phyloP scores from a whole-genome alignment of 2,113 vertebrate genomes.

The Vombatus ursinus region DNA sequence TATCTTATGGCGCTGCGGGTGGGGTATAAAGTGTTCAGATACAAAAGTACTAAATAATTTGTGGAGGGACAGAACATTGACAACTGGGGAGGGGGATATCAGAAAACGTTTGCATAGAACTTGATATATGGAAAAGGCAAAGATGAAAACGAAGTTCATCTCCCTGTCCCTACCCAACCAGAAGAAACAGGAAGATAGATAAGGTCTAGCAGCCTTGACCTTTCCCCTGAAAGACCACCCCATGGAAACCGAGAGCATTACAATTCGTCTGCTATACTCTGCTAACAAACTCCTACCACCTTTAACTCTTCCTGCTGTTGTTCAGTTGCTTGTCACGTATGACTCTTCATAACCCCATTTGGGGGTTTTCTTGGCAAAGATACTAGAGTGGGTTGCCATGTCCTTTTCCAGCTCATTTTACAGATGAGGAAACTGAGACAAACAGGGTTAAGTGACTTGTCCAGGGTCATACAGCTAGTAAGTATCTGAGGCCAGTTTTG shows the following conservation, averaged over 20 bases:
- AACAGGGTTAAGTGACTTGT: background rate
- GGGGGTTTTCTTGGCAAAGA: background rate
- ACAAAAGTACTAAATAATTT: background rate
- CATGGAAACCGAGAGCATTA: background rate
- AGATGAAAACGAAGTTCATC: background rate
- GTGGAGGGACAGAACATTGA: background rate
- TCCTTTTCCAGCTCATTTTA: background rate
- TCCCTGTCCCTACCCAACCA: background rate
- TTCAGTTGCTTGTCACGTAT: background rate
- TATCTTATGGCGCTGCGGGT: background rate
- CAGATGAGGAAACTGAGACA: background rate
- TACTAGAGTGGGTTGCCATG: background rate
- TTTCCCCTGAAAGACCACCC: background rate
- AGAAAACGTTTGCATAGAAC: background rate
- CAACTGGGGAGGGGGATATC: background rate
- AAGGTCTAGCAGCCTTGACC: background rate
- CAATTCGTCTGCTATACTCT: background rate
- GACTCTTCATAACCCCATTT: background rate
- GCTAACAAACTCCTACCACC: background rate
- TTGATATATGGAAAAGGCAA: background rate
- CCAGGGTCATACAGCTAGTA: background rate
- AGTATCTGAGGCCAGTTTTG: background rate
- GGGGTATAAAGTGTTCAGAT: background rate
- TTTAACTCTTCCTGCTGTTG: background rate
- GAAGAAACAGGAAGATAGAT: background rate